These are phyloP conservation scores for Shargacucullia verbasci DNA, from an alignment of 2,888 invertebrate genomes.

Conservation along the genomic window DNA sequence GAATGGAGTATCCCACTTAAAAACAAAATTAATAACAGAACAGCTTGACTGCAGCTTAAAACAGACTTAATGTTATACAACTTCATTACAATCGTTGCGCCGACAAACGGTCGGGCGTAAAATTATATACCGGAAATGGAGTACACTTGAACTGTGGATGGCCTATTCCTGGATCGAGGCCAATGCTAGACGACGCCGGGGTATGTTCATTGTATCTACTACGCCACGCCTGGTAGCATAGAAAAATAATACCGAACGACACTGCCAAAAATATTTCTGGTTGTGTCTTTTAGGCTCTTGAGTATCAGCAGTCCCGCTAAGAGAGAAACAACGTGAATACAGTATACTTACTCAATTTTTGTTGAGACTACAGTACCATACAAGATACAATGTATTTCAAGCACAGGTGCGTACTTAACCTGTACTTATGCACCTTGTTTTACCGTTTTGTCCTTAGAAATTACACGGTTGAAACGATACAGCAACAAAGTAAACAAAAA, in stretches of 20 bases:
- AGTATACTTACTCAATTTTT: too few species aligned
- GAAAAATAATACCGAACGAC: constrained; percentile 24
- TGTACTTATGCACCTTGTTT: constrained; percentile 23
- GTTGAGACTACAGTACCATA: not conserved
- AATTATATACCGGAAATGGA: constrained; percentile 73
- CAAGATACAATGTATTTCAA: not conserved
- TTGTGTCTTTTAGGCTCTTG: too few species aligned
- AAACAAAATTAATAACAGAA: constrained; percentile 23
- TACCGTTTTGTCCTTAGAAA: constrained; percentile 27
- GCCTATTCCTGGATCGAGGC: constrained; percentile 81
- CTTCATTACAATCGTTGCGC: constrained; percentile 57
- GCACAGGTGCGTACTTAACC: constrained; percentile 16
- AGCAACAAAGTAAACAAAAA: constrained; percentile 39
- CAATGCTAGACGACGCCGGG: constrained; percentile 64
- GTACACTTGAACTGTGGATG: constrained; percentile 82
- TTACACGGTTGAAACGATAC: constrained; percentile 20
- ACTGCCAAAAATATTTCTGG: not conserved
- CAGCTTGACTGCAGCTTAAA: constrained; percentile 20
- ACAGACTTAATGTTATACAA: constrained; percentile 41
- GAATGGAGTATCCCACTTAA: constrained; percentile 3
- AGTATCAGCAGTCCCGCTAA: too few species aligned
- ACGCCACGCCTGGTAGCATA: constrained; percentile 14
- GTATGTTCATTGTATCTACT: constrained; percentile 44
- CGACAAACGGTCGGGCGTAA: constrained; percentile 64
- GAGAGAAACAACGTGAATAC: too few species aligned